Base-by-base conservation (phyloP, 2,888 invertebrate genomes). In the Mimumesa dahlbomi region DNA sequence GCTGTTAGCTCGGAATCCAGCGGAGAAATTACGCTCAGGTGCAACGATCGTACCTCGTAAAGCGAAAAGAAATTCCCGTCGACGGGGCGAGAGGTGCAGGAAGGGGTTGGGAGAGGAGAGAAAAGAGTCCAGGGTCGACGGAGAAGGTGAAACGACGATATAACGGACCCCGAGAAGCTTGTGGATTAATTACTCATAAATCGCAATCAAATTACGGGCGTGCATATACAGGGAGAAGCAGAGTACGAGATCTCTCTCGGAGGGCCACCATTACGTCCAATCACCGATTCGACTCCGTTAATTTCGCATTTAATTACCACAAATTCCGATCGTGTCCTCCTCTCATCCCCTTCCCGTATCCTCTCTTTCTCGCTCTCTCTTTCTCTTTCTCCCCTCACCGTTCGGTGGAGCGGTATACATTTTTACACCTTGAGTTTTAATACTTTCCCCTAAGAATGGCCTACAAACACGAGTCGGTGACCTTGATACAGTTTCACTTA, bases 171-270 rank as follows among this genome's bases (percentile, higher is more conserved):
- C 7, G 42, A 42, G 21, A 45, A 36, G 14, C 50, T 70, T 38
- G 49, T 36, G 61, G 53, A 72, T 72, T 67, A 73, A 73, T 73
- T 72, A 67, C 72, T 66, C 72, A 67, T 73, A 73, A 73, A 77
- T 73, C 50, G 75, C 56, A 75, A 71, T 64, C 66, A 75, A 69
- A 56, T 67, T 77, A 73, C 61, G 50, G 40, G 43, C 40, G 45
- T 48, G 46, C 31, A 50, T 65, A 34, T 61, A 58, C 16, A 21
- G 52, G 18, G n/a, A 29, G 18, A 31, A 25, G 7, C 6, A 45
- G 31, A 46, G 19, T 25, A 21, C 22, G 36, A 22, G 13, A 25
- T 52, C 29, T 49, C 34, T 42, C 21, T 53, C n/a, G 34, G 21
- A 40, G 31, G 22, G 25, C 50, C 19, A 19, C 34, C 67, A 58